A percentile compares a stretch with the other conserved stretches of the same genome.
Evolutionary conservation across 35 echinoderm and acorn worm species (phyloP).

Genomic region (Amphiura filiformis): DNA sequence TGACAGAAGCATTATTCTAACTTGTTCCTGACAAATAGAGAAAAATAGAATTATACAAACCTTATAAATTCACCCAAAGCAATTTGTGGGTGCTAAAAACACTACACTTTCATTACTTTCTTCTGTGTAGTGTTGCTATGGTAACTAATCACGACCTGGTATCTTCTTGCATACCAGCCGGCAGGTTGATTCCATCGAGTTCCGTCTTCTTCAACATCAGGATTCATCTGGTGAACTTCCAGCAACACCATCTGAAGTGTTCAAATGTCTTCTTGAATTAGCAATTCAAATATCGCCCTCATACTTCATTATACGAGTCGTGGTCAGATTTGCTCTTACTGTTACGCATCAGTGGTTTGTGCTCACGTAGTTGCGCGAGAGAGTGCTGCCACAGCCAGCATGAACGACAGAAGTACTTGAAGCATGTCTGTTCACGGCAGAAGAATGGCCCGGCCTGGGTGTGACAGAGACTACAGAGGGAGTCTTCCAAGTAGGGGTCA

Average conservation of each 20-base stretch:
- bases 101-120: too few relatives aligned
- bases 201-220: not conserved
- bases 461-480: constrained; percentile 85
- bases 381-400: constrained; percentile 99
- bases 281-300: not conserved
- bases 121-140: too few relatives aligned
- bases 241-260: not conserved
- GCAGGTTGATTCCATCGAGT: too few relatives aligned
- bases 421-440: constrained; percentile 89
- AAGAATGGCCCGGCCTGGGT: constrained; percentile 89
- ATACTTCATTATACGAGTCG: not conserved
- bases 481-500: constrained; percentile 95
- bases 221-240: not conserved
- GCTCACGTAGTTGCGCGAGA: constrained; percentile 68
- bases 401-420: constrained; percentile 98
- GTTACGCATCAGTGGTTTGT: constrained; percentile 96
- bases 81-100: too few relatives aligned
- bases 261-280: not conserved
- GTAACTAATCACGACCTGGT: not conserved
- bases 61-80: too few relatives aligned
- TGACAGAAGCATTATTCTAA: too few relatives aligned
- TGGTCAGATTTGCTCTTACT: constrained; percentile 64
- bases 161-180: constrained; percentile 3
- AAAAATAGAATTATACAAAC: too few relatives aligned
- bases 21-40: too few relatives aligned